These are phyloP conservation scores for Agrochola litura DNA, from an alignment of 2,888 invertebrate species.

Conservation along the genomic window DNA sequence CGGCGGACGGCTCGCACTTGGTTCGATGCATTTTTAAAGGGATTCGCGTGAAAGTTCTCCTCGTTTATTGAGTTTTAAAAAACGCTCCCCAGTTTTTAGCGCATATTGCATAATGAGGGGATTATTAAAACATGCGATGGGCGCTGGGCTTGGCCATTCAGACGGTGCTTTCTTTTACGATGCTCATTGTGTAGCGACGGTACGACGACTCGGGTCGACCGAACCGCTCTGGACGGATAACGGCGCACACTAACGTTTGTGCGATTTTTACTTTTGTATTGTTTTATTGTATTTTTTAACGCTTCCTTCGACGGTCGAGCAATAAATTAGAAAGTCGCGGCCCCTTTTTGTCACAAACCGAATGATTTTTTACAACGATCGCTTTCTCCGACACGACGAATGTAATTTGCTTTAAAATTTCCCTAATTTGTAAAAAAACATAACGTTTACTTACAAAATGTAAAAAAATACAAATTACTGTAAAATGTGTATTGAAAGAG, in stretches of 20 bases:
- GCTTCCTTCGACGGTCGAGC: slow-evolving; percentile 70
- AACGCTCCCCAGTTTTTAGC: slow-evolving; percentile 35
- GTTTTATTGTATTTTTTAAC: slow-evolving; percentile 75
- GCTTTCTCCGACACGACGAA: slow-evolving; percentile 80
- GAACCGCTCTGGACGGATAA: slow-evolving; percentile 17
- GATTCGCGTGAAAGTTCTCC: slow-evolving; percentile 39
- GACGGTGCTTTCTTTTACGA: slow-evolving; percentile 46
- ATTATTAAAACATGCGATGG: slow-evolving; percentile 49
- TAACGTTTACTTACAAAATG: slow-evolving; percentile 19
- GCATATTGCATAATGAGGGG: slow-evolving; percentile 42
- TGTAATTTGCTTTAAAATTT: slow-evolving; percentile 71
- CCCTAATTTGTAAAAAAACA: slow-evolving; percentile 62
- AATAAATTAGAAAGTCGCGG: slow-evolving; percentile 85
- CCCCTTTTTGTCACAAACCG: slow-evolving; percentile 66
- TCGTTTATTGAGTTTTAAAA: slow-evolving; percentile 44
- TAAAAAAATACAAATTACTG: slow-evolving; percentile 33
- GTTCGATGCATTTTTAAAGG: slow-evolving; percentile 41
- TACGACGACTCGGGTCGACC: background rate
- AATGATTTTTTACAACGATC: slow-evolving; percentile 71
- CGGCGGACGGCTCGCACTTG: background rate
- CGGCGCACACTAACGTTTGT: slow-evolving; percentile 65
- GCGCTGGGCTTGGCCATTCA: slow-evolving; percentile 13
- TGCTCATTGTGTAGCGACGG: slow-evolving; percentile 33
- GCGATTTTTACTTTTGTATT: slow-evolving; percentile 77
- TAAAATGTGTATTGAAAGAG: slow-evolving; percentile 14